Conservation (phyloP, 2,113 vertebrate genomes). For the Hyla sarda region DNA sequence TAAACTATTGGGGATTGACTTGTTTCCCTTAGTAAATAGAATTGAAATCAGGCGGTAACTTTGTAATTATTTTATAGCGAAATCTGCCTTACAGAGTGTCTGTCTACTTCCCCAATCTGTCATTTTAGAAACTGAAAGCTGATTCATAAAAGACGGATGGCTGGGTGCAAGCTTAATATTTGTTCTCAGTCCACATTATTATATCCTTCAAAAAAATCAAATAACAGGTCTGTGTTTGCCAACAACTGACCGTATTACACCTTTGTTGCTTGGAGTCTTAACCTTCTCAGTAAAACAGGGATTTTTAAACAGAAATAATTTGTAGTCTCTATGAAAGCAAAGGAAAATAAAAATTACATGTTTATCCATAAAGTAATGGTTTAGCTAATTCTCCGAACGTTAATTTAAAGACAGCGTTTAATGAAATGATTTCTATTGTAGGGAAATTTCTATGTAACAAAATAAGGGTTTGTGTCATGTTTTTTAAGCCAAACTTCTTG, state of each 20-base stretch:
- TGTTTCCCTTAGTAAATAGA: not conserved
- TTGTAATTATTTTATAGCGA: slow-evolving; percentile 21
- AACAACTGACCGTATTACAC: slow-evolving; percentile 44
- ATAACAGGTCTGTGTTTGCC: slow-evolving; percentile 43
- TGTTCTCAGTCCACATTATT: slow-evolving; percentile 43
- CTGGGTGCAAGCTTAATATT: slow-evolving; percentile 29
- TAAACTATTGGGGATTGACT: not conserved
- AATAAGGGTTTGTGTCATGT: not conserved
- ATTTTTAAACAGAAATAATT: slow-evolving; percentile 33
- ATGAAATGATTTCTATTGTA: not conserved
- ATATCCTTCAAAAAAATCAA: slow-evolving; percentile 39
- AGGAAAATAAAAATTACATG: slow-evolving; percentile 14
- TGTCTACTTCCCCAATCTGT: slow-evolving; percentile 12
- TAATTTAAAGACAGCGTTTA: not conserved
- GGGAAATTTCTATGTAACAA: not conserved
- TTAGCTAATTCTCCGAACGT: not conserved
- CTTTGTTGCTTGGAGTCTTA: slow-evolving; percentile 33
- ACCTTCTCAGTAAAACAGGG: slow-evolving; percentile 25
- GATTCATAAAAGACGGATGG: slow-evolving; percentile 21
- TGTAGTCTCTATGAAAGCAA: not conserved
- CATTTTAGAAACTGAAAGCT: slow-evolving; percentile 43
- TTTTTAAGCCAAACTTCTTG: too few relatives aligned
- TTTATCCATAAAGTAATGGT: not conserved
- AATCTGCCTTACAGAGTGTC: not conserved
- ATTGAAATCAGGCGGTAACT: not conserved